A percentile compares a stretch with the other conserved stretches of the same genome.
Evolutionary conservation across 2,888 invertebrate species (phyloP).

Genomic region (Geotrupes spiniger): DNA sequence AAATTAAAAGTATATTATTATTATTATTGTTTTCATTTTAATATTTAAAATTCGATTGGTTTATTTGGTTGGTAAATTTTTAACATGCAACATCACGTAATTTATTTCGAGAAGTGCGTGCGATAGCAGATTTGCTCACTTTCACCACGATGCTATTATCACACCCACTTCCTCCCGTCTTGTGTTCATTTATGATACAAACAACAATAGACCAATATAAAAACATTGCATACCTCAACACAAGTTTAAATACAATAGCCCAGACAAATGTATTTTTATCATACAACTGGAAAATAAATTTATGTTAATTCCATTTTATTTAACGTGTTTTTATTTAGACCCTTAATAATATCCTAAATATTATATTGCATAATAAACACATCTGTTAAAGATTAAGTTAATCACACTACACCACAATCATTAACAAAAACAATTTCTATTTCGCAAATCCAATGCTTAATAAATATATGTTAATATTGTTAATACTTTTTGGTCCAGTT

Average conservation of each 20-base stretch:
- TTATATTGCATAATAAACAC: no score
- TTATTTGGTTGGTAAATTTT: slow-evolving; percentile 15
- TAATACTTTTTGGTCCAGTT: no score
- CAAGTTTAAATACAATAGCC: slow-evolving; percentile 40
- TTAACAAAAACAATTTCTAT: no score
- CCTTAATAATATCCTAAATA: no score
- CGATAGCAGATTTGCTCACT: background rate
- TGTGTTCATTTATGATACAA: slow-evolving; percentile 25
- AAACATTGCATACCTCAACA: slow-evolving; percentile 41
- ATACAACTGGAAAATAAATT: slow-evolving; percentile 41
- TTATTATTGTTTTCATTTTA: slow-evolving; percentile 44
- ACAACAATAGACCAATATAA: slow-evolving; percentile 39
- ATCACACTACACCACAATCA: no score
- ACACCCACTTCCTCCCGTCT: slow-evolving; percentile 9
- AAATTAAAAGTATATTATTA: slow-evolving; percentile 39
- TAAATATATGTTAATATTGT: no score
- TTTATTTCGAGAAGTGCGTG: slow-evolving; percentile 4
- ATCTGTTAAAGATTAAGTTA: no score
- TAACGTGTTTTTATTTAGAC: slow-evolving; percentile 9
- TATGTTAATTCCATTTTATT: slow-evolving; percentile 41
- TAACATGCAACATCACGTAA: slow-evolving; percentile 5
- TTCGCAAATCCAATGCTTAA: no score
- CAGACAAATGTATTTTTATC: slow-evolving; percentile 45
- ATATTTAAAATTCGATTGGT: slow-evolving; percentile 32
- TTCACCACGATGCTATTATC: background rate